Evolutionary conservation across 2,113 vertebrate genomes (phyloP).

Genomic region (Podarcis raffonei): DNA sequence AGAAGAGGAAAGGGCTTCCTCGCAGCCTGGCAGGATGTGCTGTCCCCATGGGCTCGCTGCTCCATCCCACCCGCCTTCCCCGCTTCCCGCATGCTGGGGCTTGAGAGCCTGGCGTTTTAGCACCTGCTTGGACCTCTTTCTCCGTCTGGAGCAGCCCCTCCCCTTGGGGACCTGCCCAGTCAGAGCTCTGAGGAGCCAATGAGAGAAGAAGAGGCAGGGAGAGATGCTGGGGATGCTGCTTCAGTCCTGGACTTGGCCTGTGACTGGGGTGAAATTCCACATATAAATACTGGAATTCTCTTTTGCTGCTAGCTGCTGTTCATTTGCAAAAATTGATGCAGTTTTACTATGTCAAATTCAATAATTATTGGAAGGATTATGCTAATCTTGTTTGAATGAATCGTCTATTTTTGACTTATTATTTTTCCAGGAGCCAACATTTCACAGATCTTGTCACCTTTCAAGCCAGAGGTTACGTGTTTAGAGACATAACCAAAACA

Average conservation of each 20-base stretch:
- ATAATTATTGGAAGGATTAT: neutral
- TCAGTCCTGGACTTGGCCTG: neutral
- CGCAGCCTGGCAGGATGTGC: neutral
- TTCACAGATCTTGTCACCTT: neutral
- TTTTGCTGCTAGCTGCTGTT: neutral
- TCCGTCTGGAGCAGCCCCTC: neutral
- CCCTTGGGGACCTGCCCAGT: neutral
- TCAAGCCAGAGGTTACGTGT: neutral
- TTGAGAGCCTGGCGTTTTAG: neutral
- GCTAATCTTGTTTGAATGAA: too few relatives aligned
- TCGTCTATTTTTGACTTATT: neutral
- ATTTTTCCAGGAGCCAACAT: neutral
- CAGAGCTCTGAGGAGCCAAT: neutral
- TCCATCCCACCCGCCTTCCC: too few relatives aligned
- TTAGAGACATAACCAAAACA: neutral
- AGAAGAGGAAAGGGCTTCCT: neutral
- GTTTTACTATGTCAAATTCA: neutral
- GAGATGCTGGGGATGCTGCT: too few relatives aligned
- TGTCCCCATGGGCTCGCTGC: neutral
- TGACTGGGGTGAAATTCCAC: neutral
- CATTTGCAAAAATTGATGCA: neutral
- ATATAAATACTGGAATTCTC: too few relatives aligned
- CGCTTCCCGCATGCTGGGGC: too few relatives aligned
- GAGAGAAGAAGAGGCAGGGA: neutral
- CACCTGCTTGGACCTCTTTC: neutral